Evolutionary conservation across 2,888 invertebrate genomes (phyloP).

Genomic region (Tromatobia lineatoria): DNA sequence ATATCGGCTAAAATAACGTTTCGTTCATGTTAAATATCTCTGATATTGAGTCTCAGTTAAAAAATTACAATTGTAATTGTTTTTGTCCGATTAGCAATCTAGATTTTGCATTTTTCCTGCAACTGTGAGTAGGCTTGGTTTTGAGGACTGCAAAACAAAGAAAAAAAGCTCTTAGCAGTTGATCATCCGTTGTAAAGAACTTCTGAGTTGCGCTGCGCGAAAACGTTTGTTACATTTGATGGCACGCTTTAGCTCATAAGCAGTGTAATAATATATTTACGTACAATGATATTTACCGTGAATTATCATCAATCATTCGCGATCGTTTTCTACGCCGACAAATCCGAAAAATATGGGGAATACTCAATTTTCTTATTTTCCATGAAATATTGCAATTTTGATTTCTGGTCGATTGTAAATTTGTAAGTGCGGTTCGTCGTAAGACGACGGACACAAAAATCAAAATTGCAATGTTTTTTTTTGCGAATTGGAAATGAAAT

Average conservation of each 20-base stretch:
- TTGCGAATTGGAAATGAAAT: background rate
- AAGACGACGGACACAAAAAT: background rate
- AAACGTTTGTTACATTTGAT: slow-evolving; percentile 61
- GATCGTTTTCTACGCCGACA: slow-evolving; percentile 52
- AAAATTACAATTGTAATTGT: slow-evolving; percentile 14
- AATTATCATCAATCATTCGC: slow-evolving; percentile 56
- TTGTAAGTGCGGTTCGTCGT: background rate
- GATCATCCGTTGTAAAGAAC: slow-evolving; percentile 36
- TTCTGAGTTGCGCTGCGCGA: slow-evolving; percentile 38
- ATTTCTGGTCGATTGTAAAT: slow-evolving; percentile 25
- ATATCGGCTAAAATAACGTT: too few relatives aligned
- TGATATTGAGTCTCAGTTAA: background rate
- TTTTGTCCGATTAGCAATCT: slow-evolving; percentile 27
- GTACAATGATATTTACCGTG: slow-evolving; percentile 71
- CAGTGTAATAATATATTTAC: slow-evolving; percentile 71
- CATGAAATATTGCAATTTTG: slow-evolving; percentile 7
- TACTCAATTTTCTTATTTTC: background rate
- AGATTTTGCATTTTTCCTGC: slow-evolving; percentile 19
- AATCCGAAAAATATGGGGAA: background rate
- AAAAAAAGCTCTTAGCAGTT: slow-evolving; percentile 7
- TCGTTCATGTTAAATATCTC: too few relatives aligned
- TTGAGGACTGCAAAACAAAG: slow-evolving; percentile 2
- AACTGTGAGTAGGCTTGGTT: slow-evolving; percentile 6
- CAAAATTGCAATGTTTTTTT: slow-evolving; percentile 20
- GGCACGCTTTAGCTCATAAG: slow-evolving; percentile 68